Conservation (phyloP, 2,797 vertebrate species). For the Eremophila alpestris region DNA sequence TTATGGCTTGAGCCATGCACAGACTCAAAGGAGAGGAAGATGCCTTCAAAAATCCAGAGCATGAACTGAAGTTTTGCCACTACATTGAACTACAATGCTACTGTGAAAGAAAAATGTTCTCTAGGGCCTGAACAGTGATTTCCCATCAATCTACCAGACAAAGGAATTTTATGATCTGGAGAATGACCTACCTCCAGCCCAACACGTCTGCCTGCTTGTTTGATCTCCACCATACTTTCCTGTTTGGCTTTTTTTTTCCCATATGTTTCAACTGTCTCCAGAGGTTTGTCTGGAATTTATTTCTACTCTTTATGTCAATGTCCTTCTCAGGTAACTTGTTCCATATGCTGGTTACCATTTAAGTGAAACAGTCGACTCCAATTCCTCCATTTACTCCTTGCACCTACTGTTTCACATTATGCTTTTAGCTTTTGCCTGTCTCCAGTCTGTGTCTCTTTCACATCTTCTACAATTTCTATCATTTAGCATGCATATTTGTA, state of each 20-base stretch:
- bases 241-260: background rate
- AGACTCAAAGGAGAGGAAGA: background rate
- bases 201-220: background rate
- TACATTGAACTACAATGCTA: background rate
- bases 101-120: background rate
- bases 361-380: background rate
- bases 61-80: background rate
- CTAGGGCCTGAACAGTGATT: background rate
- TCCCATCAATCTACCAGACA: background rate
- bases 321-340: constrained; percentile 41
- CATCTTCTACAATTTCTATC: background rate
- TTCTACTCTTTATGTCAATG: constrained; percentile 8
- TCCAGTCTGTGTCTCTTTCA: background rate
- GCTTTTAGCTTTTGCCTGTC: background rate
- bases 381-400: constrained; percentile 9
- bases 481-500: background rate
- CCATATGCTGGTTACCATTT: constrained; percentile 19
- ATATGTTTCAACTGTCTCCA: background rate
- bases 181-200: background rate
- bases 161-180: constrained; percentile 26
- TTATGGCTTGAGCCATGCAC: background rate
- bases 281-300: constrained; percentile 40
- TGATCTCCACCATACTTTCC: constrained; percentile 33
- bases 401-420: constrained; percentile 14
- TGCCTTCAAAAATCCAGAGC: background rate